Evolutionary conservation across 2,797 vertebrate species (phyloP).

Genomic region (Cercopithecus hamlyni): DNA sequence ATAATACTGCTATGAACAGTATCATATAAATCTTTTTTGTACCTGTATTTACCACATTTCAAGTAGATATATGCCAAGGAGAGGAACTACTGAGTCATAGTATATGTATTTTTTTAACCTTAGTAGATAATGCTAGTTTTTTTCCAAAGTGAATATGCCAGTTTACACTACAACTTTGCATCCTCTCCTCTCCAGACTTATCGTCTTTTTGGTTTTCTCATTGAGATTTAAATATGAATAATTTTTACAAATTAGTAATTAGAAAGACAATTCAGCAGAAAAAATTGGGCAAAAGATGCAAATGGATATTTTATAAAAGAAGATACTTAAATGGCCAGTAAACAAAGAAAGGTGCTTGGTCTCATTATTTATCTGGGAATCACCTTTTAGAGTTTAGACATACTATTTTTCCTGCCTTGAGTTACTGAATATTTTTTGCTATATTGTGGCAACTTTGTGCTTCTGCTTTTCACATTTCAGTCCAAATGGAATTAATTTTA

Average conservation of each 20-base stretch:
- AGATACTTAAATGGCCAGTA: neutral
- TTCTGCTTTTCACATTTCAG: neutral
- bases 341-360: neutral
- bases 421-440: neutral
- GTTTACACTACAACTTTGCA: neutral
- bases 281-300: neutral
- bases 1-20: neutral
- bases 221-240: slow-evolving; percentile 5
- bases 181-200: neutral
- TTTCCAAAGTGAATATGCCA: neutral
- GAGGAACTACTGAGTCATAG: neutral
- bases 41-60: neutral
- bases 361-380: neutral
- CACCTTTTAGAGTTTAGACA: neutral
- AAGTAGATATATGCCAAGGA: neutral
- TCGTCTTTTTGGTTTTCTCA: neutral
- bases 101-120: neutral
- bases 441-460: neutral
- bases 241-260: neutral
- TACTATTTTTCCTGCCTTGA: neutral
- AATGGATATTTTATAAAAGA: neutral
- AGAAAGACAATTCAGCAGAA: neutral
- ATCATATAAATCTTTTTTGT: neutral
- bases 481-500: neutral
- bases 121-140: neutral